phyloP scores from a whole-genome alignment of 2,113 vertebrate genomes.

The Ahaetulla prasina region DNA sequence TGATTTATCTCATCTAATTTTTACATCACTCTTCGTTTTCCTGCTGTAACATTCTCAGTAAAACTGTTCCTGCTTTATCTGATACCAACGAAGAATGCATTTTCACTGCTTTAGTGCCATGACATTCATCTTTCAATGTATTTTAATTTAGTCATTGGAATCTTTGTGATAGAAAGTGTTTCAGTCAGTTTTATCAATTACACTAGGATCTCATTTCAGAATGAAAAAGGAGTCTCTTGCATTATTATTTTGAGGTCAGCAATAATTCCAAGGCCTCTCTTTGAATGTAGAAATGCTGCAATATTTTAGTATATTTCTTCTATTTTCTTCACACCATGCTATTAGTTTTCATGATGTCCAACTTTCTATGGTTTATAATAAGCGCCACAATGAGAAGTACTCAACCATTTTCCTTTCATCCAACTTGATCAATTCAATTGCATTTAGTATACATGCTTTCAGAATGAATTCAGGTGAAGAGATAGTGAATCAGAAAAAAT shows the following conservation, averaged over 20 bases:
- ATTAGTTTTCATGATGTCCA: constrained; percentile 53
- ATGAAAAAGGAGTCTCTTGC: constrained; percentile 53
- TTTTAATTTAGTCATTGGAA: constrained; percentile 66
- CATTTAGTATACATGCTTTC: constrained; percentile 11
- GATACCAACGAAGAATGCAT: constrained; percentile 56
- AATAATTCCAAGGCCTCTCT: constrained; percentile 46
- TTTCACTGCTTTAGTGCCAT: constrained; percentile 54
- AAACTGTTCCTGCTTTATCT: constrained; percentile 59
- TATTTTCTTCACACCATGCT: constrained; percentile 44
- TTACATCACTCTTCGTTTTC: constrained; percentile 70
- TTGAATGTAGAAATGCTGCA: constrained; percentile 43
- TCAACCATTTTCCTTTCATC: constrained; percentile 33
- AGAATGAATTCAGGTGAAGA: constrained; percentile 12
- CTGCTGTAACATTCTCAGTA: constrained; percentile 54
- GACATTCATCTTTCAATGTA: constrained; percentile 67
- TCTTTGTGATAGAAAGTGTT: constrained; percentile 56
- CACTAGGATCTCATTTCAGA: constrained; percentile 45
- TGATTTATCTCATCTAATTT: constrained; percentile 67
- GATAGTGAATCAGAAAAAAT: neutral
- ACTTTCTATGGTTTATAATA: constrained; percentile 45
- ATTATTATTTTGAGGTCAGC: constrained; percentile 53
- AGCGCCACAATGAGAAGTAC: constrained; percentile 29
- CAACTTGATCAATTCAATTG: constrained; percentile 37
- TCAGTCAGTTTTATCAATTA: constrained; percentile 56
- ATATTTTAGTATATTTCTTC: constrained; percentile 25